Base-by-base conservation (phyloP, 2,888 invertebrate genomes). In the Acholoe squamosa region DNA sequence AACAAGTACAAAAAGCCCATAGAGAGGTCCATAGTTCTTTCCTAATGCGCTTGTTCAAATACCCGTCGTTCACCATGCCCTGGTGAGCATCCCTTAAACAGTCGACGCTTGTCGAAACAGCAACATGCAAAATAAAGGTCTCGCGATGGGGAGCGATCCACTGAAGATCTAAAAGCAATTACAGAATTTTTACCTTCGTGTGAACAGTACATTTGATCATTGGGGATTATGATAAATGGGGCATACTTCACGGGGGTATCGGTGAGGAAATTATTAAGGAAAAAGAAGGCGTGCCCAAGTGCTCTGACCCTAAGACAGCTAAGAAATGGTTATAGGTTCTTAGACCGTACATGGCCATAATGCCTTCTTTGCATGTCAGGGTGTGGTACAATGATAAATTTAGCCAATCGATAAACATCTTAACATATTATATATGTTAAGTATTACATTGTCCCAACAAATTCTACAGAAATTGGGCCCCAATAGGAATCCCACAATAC, bases 91-190 rank as follows among this genome's bases (percentile, higher is more conserved):
- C 19, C 61, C 19, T 61, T 61, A 19, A 61, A n/a, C 61, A 61
- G 12, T 19, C 22, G 61, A n/a, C 61, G 61, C n/a, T 61, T 19
- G n/a, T 76, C 76, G 31, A 25, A 76, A 16, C 31, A 28, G 31
- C 76, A 28, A 25, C 76, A 76, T 76, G 76, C 76, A 31, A 25
- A 76, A 31, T 76, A 76, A 76, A 76, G 31, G 43, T 5, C 76
- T 19, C 61, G 12, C n/a, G n/a, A 61, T 3, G 61, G 14, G 19
- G 19, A 61, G n/a, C 61, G 61, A 61, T 61, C 31, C 76, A 76
- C 3, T 76, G 31, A 76, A 31, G 76, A 76, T 76, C 76, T 76
- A 76, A 76, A 76, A 76, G 76, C 76, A 76, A 76, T 76, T 76
- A 76, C 76, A 76, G 3, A 5, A 76, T 76, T 76, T 76, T 76